phyloP scores from a whole-genome alignment of 2,797 vertebrate genomes.

The Esox lucius region DNA sequence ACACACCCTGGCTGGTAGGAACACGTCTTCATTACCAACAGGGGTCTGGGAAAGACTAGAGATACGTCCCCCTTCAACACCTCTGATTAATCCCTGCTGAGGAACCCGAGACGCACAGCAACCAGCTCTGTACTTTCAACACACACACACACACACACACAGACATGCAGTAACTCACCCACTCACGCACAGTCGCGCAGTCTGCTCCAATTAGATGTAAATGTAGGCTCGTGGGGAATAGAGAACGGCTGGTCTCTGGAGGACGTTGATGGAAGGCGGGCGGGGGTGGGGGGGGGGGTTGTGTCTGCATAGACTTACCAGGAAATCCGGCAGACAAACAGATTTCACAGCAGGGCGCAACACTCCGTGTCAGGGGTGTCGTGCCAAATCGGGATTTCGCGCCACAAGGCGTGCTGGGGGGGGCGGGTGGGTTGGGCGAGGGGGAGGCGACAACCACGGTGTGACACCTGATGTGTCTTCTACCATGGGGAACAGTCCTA shows the following conservation, averaged over 20 bases:
- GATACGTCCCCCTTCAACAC: constrained; percentile 18
- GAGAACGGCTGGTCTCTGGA: constrained; percentile 52
- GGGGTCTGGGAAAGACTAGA: constrained; percentile 24
- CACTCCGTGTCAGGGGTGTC: constrained; percentile 57
- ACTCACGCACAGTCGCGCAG: constrained; percentile 11
- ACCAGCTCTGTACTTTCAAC: constrained; percentile 61
- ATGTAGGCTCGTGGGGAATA: constrained; percentile 65
- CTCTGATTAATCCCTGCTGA: constrained; percentile 52
- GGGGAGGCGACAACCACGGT: too few species aligned
- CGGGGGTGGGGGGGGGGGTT: constrained; percentile 46
- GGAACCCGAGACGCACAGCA: constrained; percentile 47
- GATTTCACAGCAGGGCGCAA: constrained; percentile 67
- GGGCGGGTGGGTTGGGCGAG: too few species aligned
- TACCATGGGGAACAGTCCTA: background rate
- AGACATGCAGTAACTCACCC: constrained; percentile 24
- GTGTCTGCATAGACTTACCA: constrained; percentile 39
- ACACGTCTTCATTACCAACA: constrained; percentile 35
- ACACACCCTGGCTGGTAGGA: constrained; percentile 43
- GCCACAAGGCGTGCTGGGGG: too few species aligned
- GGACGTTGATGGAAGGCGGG: constrained; percentile 39
- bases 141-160: constrained; percentile 37
- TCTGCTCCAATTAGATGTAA: constrained; percentile 72
- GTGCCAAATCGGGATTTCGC: constrained; percentile 50
- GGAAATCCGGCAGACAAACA: constrained; percentile 65
- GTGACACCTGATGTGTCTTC: too few species aligned